Evolutionary conservation across 2,888 invertebrate species (phyloP), one percentile per base, ranked within the genome.

Genomic region (Nomada goodeniana): DNA sequence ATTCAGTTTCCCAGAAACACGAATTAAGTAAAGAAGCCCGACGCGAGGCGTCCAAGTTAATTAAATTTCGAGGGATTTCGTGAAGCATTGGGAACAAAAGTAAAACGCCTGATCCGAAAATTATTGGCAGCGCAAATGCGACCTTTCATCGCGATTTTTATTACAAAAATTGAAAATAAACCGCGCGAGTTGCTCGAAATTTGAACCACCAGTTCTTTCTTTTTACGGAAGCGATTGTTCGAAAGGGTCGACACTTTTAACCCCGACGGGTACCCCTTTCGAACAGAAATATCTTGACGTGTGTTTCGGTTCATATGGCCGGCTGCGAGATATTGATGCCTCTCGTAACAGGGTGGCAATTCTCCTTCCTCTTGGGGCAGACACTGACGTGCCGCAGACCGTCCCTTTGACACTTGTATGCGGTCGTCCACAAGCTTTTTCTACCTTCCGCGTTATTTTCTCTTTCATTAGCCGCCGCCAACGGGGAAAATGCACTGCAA

Each of bases 311-410:
- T 55, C 11, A 71, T 44, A 65, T 61, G 74, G 53, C 86, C 84
- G 90, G 86, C 80, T 89, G 90, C 57, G 71, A 87, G 88, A 83
- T 88, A 89, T 89, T 89, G 83, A 80, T 84, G 86, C 77, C 53
- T 70, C 76, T 15, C 13, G 36, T 78, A 81, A 89, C 88, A 69
- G 76, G 83, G 80, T 88, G 78, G 79, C 78, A 57, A 80, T 71
- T 61, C 50, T 82, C 20, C 77, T 71, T 71, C 67, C 68, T 23
- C 67, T 67, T 26, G 71, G 64, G 57, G 50, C 69, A 44, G 67
- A 65, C 63, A 64, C 76, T 90, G 89, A 90, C 75, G 83, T 87
- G 79, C 59, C 76, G 20, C 89, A 90, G 83, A 29, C 87, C 60
- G 61, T 79, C 78, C 74, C 63, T 88, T 85, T 87, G 87, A 89